Conservation (phyloP, 2,888 invertebrate genomes). For the Sarcophaga caerulescens region DNA sequence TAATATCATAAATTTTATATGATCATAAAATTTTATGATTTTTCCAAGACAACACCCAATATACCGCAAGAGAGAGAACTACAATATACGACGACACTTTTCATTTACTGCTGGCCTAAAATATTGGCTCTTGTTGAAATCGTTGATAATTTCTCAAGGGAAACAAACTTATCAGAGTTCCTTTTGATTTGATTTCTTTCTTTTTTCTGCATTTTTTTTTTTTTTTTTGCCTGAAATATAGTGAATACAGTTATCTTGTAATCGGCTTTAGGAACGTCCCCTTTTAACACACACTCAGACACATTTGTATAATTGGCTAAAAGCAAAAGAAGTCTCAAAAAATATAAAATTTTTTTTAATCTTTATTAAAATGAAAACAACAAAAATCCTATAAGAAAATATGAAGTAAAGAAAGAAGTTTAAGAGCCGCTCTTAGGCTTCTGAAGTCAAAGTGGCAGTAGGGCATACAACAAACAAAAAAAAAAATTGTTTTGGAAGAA, state of each 20-base stretch:
- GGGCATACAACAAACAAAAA: no score
- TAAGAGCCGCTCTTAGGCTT: no score
- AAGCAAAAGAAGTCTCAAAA: neutral
- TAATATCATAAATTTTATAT: slow-evolving; percentile 70
- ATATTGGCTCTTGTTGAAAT: slow-evolving; percentile 53
- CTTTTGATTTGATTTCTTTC: neutral
- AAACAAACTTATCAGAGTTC: slow-evolving; percentile 24
- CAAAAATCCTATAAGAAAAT: neutral
- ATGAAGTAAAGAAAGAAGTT: neutral
- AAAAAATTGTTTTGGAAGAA: no score
- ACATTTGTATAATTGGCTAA: slow-evolving; percentile 52
- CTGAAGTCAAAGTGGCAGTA: no score
- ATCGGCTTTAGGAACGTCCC: slow-evolving; percentile 71
- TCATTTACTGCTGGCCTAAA: slow-evolving; percentile 27
- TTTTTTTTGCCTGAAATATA: neutral
- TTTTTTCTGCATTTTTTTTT: neutral
- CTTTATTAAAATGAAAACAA: neutral
- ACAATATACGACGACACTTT: slow-evolving; percentile 55
- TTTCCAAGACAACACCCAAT: slow-evolving; percentile 62
- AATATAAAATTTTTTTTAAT: neutral
- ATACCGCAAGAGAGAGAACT: slow-evolving; percentile 1
- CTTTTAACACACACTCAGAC: slow-evolving; percentile 53
- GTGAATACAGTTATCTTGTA: slow-evolving; percentile 74
- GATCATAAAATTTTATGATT: slow-evolving; percentile 71
- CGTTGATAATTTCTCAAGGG: slow-evolving; percentile 15